These are phyloP conservation scores for Glandiceps talaboti DNA, from an alignment of 53 echinoderm and acorn worm species.

Conservation along the genomic window DNA sequence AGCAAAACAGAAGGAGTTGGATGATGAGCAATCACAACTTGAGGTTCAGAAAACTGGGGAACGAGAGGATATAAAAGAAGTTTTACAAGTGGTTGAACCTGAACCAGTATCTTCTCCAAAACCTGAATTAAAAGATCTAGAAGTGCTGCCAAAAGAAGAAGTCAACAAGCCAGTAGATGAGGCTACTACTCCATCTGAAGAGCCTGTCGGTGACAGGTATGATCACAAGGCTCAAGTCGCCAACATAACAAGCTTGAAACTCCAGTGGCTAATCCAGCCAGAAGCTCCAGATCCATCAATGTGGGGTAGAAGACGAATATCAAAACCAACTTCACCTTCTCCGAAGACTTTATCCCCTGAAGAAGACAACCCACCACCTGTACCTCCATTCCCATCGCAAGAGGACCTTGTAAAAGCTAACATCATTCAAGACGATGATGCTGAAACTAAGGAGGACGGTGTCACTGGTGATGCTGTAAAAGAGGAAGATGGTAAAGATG, in stretches of 20 bases:
- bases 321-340: background rate
- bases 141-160: no score
- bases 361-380: background rate
- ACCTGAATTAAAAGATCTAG: no score
- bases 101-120: no score
- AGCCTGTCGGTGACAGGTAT: no score
- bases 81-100: no score
- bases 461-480: conserved; percentile 17
- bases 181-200: background rate
- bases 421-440: background rate
- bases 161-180: background rate
- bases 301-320: background rate
- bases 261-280: conserved; percentile 44
- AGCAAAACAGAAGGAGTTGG: background rate
- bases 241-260: conserved; percentile 43
- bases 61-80: conserved; percentile 33
- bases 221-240: conserved; percentile 35
- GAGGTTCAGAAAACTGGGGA: conserved; percentile 1
- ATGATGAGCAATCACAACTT: background rate
- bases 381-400: background rate
- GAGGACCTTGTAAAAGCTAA: background rate
- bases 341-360: background rate
- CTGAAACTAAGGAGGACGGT: conserved; percentile 1
- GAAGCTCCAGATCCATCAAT: background rate
- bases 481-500: conserved; percentile 13